Conservation (phyloP, 2,797 vertebrate genomes). For the Phrynocephalus vlangalii region DNA sequence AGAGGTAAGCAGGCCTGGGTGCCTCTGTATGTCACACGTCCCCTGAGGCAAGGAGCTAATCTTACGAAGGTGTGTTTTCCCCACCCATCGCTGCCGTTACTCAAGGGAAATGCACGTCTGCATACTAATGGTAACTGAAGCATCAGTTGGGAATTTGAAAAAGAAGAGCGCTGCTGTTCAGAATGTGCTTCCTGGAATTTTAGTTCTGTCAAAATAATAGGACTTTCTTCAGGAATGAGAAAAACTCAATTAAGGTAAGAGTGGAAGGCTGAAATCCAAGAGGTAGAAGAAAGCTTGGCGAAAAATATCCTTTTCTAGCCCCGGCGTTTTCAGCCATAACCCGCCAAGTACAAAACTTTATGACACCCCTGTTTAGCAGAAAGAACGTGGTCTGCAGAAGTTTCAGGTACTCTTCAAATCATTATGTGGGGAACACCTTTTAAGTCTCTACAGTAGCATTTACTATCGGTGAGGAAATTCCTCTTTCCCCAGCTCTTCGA, state of each 20-base stretch:
- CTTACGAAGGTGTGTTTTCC: background rate
- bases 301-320: background rate
- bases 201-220: background rate
- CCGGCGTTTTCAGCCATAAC: background rate
- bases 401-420: background rate
- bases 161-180: background rate
- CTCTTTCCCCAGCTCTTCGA: background rate
- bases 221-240: background rate
- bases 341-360: background rate
- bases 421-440: background rate
- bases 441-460: background rate
- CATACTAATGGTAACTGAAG: background rate
- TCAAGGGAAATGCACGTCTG: background rate
- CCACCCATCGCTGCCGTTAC: too few species aligned
- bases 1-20: too few species aligned
- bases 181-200: background rate
- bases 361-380: background rate
- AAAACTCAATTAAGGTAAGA: background rate
- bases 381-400: background rate
- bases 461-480: background rate
- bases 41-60: background rate
- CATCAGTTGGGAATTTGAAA: background rate
- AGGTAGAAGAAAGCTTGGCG: background rate
- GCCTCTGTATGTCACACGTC: background rate
- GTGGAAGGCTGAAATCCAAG: background rate